These are phyloP conservation scores for Cetonia aurata DNA, from an alignment of 2,888 invertebrate species.

Conservation along the genomic window DNA sequence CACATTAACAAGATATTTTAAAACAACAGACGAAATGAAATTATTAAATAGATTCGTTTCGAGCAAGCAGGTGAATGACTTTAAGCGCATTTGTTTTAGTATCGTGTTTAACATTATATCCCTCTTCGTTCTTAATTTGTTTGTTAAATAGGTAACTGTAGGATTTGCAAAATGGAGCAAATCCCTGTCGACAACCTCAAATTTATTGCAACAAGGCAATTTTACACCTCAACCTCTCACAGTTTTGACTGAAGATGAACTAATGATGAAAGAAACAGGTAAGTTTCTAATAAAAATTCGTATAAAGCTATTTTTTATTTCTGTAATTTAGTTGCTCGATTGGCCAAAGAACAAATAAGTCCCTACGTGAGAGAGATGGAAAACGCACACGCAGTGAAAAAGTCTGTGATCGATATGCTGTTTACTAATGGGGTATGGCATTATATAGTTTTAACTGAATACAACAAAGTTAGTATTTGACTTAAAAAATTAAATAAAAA, in stretches of 20 bases:
- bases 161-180: slow-evolving; percentile 4
- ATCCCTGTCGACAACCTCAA: slow-evolving; percentile 13
- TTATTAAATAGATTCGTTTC: slow-evolving; percentile 11
- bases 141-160: slow-evolving; percentile 7
- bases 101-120: too few species aligned
- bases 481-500: slow-evolving; percentile 28
- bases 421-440: slow-evolving; percentile 92
- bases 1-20: too few species aligned
- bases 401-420: slow-evolving; percentile 79
- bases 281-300: slow-evolving; percentile 53
- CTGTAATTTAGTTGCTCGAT: slow-evolving; percentile 79
- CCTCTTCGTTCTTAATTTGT: neutral
- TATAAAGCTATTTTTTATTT: too few species aligned
- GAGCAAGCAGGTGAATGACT: slow-evolving; percentile 11
- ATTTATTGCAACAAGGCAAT: slow-evolving; percentile 2
- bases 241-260: slow-evolving; percentile 89
- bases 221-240: slow-evolving; percentile 73
- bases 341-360: slow-evolving; percentile 88
- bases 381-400: slow-evolving; percentile 83
- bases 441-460: slow-evolving; percentile 18
- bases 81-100: too few species aligned
- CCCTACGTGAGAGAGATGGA: slow-evolving; percentile 96
- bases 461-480: too few species aligned
- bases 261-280: slow-evolving; percentile 94
- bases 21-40: neutral